Evolutionary conservation across 2,888 invertebrate genomes (phyloP).

Genomic region (Chrysodeixis includens): DNA sequence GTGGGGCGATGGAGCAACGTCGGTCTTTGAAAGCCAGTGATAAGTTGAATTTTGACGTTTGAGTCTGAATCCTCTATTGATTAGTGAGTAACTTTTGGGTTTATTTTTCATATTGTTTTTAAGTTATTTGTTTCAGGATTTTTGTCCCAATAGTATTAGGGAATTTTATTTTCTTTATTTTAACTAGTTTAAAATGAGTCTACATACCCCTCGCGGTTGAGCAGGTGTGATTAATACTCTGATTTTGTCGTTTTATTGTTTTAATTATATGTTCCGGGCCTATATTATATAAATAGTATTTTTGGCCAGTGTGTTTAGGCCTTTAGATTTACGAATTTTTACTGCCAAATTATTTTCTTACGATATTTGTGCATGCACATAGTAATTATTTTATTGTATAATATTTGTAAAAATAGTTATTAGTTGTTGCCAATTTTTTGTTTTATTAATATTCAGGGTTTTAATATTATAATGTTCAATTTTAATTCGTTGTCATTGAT

Average conservation of each 20-base stretch:
- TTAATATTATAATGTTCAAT: slow-evolving; percentile 87
- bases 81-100: slow-evolving; percentile 89
- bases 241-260: slow-evolving; percentile 86
- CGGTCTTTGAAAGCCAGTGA: slow-evolving; percentile 73
- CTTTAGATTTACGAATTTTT: slow-evolving; percentile 89
- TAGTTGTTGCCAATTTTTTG: slow-evolving; percentile 89
- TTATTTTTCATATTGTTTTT: slow-evolving; percentile 89
- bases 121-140: slow-evolving; percentile 89
- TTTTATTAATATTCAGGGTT: slow-evolving; percentile 88
- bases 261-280: slow-evolving; percentile 87
- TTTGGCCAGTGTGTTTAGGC: slow-evolving; percentile 87
- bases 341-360: slow-evolving; percentile 90
- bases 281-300: slow-evolving; percentile 88
- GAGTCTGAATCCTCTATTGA: slow-evolving; percentile 88
- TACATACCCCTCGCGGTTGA: slow-evolving; percentile 81
- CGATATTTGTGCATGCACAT: slow-evolving; percentile 89
- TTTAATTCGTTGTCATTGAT: slow-evolving; percentile 88
- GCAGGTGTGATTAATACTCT: slow-evolving; percentile 88
- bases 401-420: slow-evolving; percentile 87
- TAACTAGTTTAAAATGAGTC: slow-evolving; percentile 84
- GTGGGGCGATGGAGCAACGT: slow-evolving; percentile 52
- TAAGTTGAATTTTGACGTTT: slow-evolving; percentile 79
- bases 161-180: slow-evolving; percentile 89
- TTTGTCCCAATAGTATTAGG: slow-evolving; percentile 89
- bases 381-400: slow-evolving; percentile 88